Evolutionary conservation across 2,888 invertebrate genomes (phyloP).

Genomic region (Epinotia nisella): DNA sequence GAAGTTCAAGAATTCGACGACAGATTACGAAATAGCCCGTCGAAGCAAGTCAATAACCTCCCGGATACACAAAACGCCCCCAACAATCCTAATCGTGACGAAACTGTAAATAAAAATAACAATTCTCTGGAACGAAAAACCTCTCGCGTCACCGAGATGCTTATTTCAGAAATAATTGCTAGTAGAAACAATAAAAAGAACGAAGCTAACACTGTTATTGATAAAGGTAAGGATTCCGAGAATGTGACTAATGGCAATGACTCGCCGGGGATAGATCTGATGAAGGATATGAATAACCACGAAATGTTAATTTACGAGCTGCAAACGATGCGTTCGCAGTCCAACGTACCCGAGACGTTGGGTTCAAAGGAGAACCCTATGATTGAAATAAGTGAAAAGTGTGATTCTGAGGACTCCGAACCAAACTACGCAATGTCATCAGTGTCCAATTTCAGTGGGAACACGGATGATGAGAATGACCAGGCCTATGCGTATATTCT

Average conservation of each 20-base stretch:
- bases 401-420: constrained; percentile 76
- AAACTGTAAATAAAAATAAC: constrained; percentile 67
- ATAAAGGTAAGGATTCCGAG: constrained; percentile 75
- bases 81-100: constrained; percentile 59
- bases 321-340: constrained; percentile 86
- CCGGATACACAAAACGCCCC: constrained; percentile 55
- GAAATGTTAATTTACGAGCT: constrained; percentile 89
- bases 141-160: constrained; percentile 79
- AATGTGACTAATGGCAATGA: constrained; percentile 64
- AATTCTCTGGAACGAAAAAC: constrained; percentile 80
- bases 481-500: constrained; percentile 78
- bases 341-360: constrained; percentile 67
- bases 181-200: constrained; percentile 80
- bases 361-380: constrained; percentile 55
- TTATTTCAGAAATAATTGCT: constrained; percentile 82
- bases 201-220: constrained; percentile 77
- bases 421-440: constrained; percentile 75
- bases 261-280: constrained; percentile 65
- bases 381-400: constrained; percentile 64
- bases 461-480: constrained; percentile 72
- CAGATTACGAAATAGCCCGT: constrained; percentile 72
- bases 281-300: constrained; percentile 85
- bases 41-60: constrained; percentile 63
- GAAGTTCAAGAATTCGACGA: constrained; percentile 77
- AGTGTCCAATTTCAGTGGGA: constrained; percentile 63